phyloP scores from a whole-genome alignment of 2,113 vertebrate genomes.

The Tragelaphus scriptus region DNA sequence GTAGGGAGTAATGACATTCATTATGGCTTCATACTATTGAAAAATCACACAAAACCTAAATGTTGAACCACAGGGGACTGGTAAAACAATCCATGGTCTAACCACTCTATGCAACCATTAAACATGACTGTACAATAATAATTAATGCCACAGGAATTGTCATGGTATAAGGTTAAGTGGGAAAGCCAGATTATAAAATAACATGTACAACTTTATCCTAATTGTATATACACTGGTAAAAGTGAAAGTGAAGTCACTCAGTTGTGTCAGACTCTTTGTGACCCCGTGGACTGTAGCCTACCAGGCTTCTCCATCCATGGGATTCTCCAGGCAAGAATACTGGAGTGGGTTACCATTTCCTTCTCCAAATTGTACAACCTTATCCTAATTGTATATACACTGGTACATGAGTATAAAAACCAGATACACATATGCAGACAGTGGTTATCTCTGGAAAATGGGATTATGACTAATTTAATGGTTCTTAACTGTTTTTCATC shows the following conservation, averaged over 20 bases:
- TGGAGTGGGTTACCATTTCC: too few relatives aligned
- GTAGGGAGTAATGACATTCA: background rate
- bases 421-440: background rate
- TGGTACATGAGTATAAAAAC: background rate
- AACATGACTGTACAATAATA: slow-evolving; percentile 1
- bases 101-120: background rate
- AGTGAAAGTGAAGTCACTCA: too few relatives aligned
- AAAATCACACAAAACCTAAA: background rate
- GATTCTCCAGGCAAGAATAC: too few relatives aligned
- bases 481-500: slow-evolving; percentile 11
- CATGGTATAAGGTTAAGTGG: background rate
- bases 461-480: background rate
- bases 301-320: too few relatives aligned
- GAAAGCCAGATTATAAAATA: background rate
- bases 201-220: background rate
- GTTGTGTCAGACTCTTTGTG: too few relatives aligned
- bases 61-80: background rate
- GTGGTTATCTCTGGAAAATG: slow-evolving; percentile 1
- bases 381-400: background rate
- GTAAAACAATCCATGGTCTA: background rate
- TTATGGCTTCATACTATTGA: background rate
- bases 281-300: too few relatives aligned
- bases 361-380: background rate
- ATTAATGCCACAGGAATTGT: background rate
- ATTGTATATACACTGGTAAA: background rate